phyloP scores from a whole-genome alignment of 1,140 invertebrate genomes.

The Capitella teleta region DNA sequence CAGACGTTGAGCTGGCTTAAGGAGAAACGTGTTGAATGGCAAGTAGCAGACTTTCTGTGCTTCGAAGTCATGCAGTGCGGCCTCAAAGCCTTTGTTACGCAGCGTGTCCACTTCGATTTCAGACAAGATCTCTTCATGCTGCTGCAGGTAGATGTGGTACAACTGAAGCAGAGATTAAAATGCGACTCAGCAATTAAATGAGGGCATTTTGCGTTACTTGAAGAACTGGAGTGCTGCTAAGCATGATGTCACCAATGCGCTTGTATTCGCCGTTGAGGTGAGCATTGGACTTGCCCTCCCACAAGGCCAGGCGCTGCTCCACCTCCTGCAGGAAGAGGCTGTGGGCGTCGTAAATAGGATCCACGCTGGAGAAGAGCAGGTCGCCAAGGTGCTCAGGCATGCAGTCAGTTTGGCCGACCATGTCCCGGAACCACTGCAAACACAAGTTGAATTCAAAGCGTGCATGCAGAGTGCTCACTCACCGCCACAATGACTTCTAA shows the following conservation, averaged over 20 bases:
- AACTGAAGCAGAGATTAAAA: conserved; percentile 47
- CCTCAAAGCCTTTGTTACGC: conserved; percentile 61
- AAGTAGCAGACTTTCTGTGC: conserved; percentile 59
- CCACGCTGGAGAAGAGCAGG: conserved; percentile 50
- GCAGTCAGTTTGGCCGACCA: conserved; percentile 49
- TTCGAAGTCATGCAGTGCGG: conserved; percentile 73
- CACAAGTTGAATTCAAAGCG: neutral
- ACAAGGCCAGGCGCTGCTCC: conserved; percentile 53
- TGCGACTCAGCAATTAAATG: neutral
- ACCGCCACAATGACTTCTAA: conserved; percentile 67
- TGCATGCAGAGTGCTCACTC: conserved; percentile 9
- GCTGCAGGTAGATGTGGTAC: conserved; percentile 70
- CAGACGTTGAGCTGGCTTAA: conserved; percentile 79
- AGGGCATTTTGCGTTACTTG: conserved; percentile 36
- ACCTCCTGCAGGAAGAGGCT: conserved; percentile 55
- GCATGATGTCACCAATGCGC: conserved; percentile 56
- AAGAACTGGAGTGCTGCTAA: conserved; percentile 51
- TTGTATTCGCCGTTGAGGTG: conserved; percentile 43
- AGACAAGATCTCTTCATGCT: conserved; percentile 61
- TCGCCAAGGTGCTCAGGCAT: conserved; percentile 45
- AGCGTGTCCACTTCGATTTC: conserved; percentile 62
- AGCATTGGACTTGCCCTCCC: conserved; percentile 51
- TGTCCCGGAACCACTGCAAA: conserved; percentile 59
- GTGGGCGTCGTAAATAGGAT: conserved; percentile 57
- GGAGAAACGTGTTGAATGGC: conserved; percentile 70